Percentiles rank a stretch among this genome's conserved stretches.
These are phyloP conservation scores for Cyprinus carpio DNA, from an alignment of 2,113 vertebrate species.

Conservation along the genomic window DNA sequence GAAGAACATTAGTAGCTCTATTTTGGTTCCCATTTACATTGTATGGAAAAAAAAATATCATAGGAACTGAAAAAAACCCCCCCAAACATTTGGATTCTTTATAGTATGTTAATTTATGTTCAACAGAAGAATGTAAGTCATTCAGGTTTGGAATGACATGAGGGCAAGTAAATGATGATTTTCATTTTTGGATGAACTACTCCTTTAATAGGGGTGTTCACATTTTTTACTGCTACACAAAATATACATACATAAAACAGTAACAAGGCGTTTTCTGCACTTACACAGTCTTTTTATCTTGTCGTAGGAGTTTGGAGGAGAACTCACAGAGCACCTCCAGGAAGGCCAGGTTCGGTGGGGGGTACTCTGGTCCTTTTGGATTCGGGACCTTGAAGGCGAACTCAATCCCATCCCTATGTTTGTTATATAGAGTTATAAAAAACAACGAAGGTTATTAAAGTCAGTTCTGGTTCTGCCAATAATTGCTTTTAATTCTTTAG, in stretches of 20 bases:
- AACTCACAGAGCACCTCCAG: constrained; percentile 97
- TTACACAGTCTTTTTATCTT: constrained; percentile 99
- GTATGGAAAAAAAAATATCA: neutral
- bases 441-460: neutral
- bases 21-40: neutral
- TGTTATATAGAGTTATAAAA: neutral
- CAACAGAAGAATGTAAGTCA: too few species aligned
- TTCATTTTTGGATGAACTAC: neutral
- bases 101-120: neutral
- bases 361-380: constrained; percentile 93
- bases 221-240: neutral
- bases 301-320: constrained; percentile 94
- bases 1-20: neutral
- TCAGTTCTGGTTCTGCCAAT: neutral
- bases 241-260: neutral
- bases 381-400: constrained; percentile 99
- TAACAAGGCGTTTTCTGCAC: constrained; percentile 59
- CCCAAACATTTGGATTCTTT: neutral
- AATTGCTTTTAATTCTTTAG: neutral
- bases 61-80: neutral
- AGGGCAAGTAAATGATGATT: neutral
- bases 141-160: neutral
- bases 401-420: constrained; percentile 92
- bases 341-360: constrained; percentile 94
- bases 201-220: neutral